Conservation (phyloP, 1,140 invertebrate genomes). For the Drosophila orena region DNA sequence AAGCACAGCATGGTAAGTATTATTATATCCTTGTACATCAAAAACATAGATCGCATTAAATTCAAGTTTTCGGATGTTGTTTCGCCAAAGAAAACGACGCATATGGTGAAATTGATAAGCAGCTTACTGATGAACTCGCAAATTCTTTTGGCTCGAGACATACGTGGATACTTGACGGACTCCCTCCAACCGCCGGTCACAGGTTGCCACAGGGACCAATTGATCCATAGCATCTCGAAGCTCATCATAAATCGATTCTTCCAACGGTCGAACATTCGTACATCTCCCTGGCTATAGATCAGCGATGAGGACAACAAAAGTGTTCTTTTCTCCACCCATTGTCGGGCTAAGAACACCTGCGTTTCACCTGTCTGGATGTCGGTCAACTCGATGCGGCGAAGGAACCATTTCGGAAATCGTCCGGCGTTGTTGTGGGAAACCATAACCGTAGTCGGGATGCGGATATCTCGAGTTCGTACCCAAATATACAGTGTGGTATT, state of each 20-base stretch:
- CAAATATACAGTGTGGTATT: slow-evolving; percentile 45
- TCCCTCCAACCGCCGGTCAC: slow-evolving; percentile 46
- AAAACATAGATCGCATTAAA: background rate
- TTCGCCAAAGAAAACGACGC: background rate
- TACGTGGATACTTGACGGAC: background rate
- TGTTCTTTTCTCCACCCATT: slow-evolving; percentile 34
- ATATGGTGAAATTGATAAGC: background rate
- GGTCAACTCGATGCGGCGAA: slow-evolving; percentile 33
- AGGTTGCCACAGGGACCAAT: slow-evolving; percentile 61
- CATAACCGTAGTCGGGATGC: slow-evolving; percentile 40
- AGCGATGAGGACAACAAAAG: slow-evolving; percentile 21
- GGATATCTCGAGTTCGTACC: slow-evolving; percentile 49
- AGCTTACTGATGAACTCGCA: slow-evolving; percentile 46
- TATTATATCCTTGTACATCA: background rate
- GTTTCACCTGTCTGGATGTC: slow-evolving; percentile 40
- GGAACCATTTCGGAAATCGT: slow-evolving; percentile 55
- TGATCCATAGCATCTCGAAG: slow-evolving; percentile 42
- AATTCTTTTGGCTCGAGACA: slow-evolving; percentile 44
- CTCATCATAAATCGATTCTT: slow-evolving; percentile 1
- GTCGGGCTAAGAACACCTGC: slow-evolving; percentile 34
- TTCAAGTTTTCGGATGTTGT: slow-evolving; percentile 24
- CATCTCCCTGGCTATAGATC: slow-evolving; percentile 14
- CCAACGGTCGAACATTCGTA: background rate
- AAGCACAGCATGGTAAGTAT: background rate
- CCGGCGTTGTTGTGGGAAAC: slow-evolving; percentile 50